Conservation (phyloP, 2,113 vertebrate species). For the Cnemophilus loriae region DNA sequence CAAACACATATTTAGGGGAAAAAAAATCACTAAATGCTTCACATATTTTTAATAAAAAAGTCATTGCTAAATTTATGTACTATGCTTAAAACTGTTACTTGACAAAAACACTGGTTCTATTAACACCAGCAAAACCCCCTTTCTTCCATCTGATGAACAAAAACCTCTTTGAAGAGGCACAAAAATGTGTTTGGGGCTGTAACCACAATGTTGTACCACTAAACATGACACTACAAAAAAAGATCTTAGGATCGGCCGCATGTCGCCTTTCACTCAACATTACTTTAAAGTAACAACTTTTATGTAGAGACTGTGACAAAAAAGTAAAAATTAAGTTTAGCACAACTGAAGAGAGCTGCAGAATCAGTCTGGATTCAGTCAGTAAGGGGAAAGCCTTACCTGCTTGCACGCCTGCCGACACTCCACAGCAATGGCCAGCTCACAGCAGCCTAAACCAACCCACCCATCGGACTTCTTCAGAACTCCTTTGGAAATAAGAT, state of each 20-base stretch:
- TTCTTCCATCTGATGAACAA: neutral
- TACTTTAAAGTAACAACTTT: neutral
- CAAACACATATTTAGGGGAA: neutral
- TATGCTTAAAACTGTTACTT: neutral
- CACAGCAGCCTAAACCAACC: conserved; percentile 97
- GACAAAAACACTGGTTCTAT: neutral
- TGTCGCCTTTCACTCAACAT: neutral
- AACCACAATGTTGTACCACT: neutral
- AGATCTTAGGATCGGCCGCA: neutral
- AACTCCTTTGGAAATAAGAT: conserved; percentile 79
- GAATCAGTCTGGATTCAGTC: neutral
- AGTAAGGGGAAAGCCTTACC: conserved; percentile 68
- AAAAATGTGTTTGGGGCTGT: neutral
- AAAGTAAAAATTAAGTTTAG: neutral
- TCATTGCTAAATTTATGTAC: neutral
- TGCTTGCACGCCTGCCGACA: conserved; percentile 92
- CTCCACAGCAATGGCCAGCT: conserved; percentile 90
- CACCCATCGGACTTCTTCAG: conserved; percentile 93
- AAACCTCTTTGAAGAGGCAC: neutral
- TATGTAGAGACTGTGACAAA: neutral
- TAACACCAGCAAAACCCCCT: neutral
- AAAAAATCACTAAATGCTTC: neutral
- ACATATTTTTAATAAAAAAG: neutral
- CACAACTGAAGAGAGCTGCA: neutral
- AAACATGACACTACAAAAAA: neutral